Conservation (phyloP, 2,888 invertebrate genomes). For the Perizoma flavofasciatum region DNA sequence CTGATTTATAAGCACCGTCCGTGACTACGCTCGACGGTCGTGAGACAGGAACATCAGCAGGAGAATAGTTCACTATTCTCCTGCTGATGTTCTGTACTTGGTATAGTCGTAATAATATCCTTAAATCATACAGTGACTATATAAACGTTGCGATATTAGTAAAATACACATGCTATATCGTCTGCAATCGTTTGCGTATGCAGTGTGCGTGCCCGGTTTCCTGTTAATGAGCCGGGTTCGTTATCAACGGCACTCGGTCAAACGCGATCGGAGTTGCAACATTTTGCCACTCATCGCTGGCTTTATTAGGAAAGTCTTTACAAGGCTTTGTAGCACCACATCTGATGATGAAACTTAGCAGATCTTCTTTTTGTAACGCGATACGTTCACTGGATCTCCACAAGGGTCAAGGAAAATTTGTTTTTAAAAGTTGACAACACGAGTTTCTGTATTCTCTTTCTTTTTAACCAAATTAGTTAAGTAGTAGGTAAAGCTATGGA, state of each 20-base stretch:
- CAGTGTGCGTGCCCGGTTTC: conserved; percentile 65
- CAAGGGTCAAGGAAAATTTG: no score
- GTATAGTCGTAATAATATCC: no score
- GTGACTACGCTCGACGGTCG: no score
- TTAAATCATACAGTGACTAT: not conserved
- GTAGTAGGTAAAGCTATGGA: no score
- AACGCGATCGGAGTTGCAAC: conserved; percentile 22
- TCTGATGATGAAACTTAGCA: not conserved
- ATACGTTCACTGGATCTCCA: no score
- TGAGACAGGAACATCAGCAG: no score
- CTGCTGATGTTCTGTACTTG: no score
- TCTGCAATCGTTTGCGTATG: conserved; percentile 56
- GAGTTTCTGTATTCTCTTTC: no score
- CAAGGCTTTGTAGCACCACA: not conserved
- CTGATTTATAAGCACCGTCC: conserved; percentile 2
- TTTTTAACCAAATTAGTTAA: no score
- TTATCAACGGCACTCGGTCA: conserved; percentile 36
- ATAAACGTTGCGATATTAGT: conserved; percentile 10
- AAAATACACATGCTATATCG: conserved; percentile 18
- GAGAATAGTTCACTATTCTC: no score
- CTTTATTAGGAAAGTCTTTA: conserved; percentile 12
- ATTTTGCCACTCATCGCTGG: conserved; percentile 19
- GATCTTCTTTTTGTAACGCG: no score
- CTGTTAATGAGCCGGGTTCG: conserved; percentile 67
- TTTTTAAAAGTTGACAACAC: no score